Percentiles rank a stretch among this genome's conserved stretches.
phyloP scores from a whole-genome alignment of 2,113 vertebrate genomes.

The Pachycephala philippinensis region DNA sequence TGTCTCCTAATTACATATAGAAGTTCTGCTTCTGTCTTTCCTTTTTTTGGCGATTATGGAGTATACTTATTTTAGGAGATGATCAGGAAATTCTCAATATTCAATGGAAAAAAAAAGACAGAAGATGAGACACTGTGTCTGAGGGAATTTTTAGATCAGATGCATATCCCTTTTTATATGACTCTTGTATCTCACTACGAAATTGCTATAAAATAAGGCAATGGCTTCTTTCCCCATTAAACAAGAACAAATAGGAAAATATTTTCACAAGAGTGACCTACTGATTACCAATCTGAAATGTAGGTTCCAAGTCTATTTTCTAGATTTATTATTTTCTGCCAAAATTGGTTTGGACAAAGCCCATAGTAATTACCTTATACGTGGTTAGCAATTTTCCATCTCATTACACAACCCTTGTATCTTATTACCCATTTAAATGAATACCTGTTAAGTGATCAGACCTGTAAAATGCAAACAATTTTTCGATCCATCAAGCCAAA shows the following conservation, averaged over 20 bases:
- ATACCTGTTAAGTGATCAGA: conserved; percentile 59
- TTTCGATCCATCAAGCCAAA: conserved; percentile 53
- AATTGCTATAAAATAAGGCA: background rate
- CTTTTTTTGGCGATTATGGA: background rate
- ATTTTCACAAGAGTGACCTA: conserved; percentile 40
- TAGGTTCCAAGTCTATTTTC: conserved; percentile 26
- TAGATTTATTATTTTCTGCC: conserved; percentile 63
- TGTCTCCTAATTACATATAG: background rate
- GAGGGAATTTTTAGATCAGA: background rate
- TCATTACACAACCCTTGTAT: conserved; percentile 62
- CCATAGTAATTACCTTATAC: conserved; percentile 38
- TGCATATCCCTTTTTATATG: background rate
- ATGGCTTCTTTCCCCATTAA: conserved; percentile 1
- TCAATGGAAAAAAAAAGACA: background rate
- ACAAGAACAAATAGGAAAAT: conserved; percentile 23
- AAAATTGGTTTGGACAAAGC: conserved; percentile 64
- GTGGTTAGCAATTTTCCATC: conserved; percentile 62
- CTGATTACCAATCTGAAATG: conserved; percentile 22
- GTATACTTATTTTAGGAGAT: background rate
- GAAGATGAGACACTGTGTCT: background rate
- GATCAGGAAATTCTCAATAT: background rate
- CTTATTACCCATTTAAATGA: conserved; percentile 60
- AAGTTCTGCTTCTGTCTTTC: background rate
- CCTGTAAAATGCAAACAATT: conserved; percentile 36
- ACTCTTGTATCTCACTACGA: background rate